Evolutionary conservation across 2,113 vertebrate species (phyloP), one percentile per base, ranked within the genome.

Genomic region (Ahaetulla prasina): DNA sequence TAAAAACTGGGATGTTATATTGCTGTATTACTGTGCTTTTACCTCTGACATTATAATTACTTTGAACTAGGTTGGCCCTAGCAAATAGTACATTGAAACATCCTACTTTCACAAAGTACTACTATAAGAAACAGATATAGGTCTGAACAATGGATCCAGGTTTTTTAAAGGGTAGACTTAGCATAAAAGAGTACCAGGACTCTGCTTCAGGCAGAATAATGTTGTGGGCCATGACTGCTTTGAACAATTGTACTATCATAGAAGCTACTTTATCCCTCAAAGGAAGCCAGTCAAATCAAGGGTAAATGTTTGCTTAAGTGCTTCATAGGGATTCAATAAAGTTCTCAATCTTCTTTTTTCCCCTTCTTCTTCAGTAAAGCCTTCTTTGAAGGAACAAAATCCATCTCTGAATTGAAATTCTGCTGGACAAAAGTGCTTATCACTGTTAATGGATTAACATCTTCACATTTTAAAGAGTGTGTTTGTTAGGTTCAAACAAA

Each of bases 401-500:
- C 25, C 68, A 63, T 30, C 8, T 89, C 25, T 25, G 88, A 63
- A 12, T 45, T 89, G 43, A 60, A 63, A 16, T 57, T 27, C 11
- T 14, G 50, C 49, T 52, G n/a, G 12, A 49, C 10, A n/a, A 10
- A 74, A 74, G 12, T 60, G 74, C 35, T 80, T 89, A 60, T 60
- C 54, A 43, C 39, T 89, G 57, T 80, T 90, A 60, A 87, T 16
- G 52, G 25, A 87, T 45, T 89, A 7, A 53, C 23, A 86, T 87
- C 27, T 30, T 87, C 54, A 90, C 39, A 91, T 88, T 92, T 27
- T 88, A 57, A 53, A 95, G 57, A 92, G 35, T 54, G 94, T 50
- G 11, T 50, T 50, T 30, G 4, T 50, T 50, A 30, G 47, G 87
- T 23, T 22, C 9, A 88, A 20, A 55, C 30, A 86, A 90, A 92